Conservation (phyloP, 1,140 invertebrate genomes). For the Drosophila takahashii region DNA sequence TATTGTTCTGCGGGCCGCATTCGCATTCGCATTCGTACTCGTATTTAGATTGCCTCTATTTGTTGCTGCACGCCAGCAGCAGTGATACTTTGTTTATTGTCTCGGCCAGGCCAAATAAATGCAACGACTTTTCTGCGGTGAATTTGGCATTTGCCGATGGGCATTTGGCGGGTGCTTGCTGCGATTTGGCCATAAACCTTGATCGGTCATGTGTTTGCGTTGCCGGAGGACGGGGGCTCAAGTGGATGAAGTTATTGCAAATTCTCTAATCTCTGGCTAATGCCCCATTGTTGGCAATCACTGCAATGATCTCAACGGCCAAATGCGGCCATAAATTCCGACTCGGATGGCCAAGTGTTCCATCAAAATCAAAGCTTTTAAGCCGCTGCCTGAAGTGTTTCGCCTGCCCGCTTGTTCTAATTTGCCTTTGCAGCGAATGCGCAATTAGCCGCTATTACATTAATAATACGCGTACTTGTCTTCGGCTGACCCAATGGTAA, state of each 20-base stretch:
- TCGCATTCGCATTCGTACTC: conserved; percentile 7
- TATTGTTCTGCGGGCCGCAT: conserved; percentile 43
- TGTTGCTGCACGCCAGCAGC: conserved; percentile 67
- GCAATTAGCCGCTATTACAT: conserved; percentile 80
- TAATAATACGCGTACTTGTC: conserved; percentile 80
- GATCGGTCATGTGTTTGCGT: conserved; percentile 22
- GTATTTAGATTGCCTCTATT: conserved; percentile 59
- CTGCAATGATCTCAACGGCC: conserved; percentile 63
- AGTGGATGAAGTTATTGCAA: conserved; percentile 54
- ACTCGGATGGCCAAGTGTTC: conserved; percentile 59
- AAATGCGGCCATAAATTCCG: conserved; percentile 66
- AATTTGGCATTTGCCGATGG: conserved; percentile 42
- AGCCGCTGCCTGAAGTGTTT: conserved; percentile 72
- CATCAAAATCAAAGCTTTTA: conserved; percentile 80
- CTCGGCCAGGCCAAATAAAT: conserved; percentile 74
- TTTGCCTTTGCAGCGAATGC: conserved; percentile 67
- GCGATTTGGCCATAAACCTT: conserved; percentile 53
- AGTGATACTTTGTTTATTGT: conserved; percentile 82
- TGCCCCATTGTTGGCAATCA: conserved; percentile 42
- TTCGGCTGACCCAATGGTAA: conserved; percentile 43
- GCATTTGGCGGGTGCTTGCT: conserved; percentile 14
- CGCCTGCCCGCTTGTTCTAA: conserved; percentile 52
- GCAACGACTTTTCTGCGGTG: conserved; percentile 65
- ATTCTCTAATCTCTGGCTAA: conserved; percentile 57
- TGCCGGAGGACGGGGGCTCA: conserved; percentile 34